These are phyloP conservation scores for Eupithecia vulgata DNA, from an alignment of 2,888 invertebrate species.

Conservation along the genomic window DNA sequence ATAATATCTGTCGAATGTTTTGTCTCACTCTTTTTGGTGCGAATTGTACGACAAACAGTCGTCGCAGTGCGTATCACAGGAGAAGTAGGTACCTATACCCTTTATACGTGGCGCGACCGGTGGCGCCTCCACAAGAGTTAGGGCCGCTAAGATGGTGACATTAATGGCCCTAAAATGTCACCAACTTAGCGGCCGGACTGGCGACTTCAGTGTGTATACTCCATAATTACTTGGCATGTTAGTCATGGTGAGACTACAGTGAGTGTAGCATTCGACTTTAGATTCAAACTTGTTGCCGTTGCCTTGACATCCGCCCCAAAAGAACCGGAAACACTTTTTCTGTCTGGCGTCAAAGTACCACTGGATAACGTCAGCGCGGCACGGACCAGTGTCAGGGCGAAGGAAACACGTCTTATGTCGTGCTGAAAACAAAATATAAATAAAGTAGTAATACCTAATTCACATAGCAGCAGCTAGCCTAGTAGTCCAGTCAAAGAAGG, in stretches of 20 bases:
- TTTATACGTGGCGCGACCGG: too few species aligned
- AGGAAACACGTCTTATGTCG: constrained; percentile 67
- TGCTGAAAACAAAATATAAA: constrained; percentile 49
- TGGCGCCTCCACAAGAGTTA: too few species aligned
- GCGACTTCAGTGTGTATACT: not conserved
- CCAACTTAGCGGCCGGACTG: not conserved
- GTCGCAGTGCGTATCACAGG: too few species aligned
- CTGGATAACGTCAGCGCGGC: constrained; percentile 69
- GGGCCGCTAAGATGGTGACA: too few species aligned
- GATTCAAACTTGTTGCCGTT: constrained; percentile 73
- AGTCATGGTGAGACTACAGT: constrained; percentile 53
- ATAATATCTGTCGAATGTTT: too few species aligned
- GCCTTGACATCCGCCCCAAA: constrained; percentile 76
- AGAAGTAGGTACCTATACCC: too few species aligned
- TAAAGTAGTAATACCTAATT: too few species aligned
- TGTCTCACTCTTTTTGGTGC: too few species aligned
- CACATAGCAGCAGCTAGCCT: too few species aligned
- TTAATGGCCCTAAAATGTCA: too few species aligned
- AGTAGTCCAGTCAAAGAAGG: too few species aligned
- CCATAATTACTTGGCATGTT: constrained; percentile 18
- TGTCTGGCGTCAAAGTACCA: constrained; percentile 70
- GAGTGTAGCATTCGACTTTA: constrained; percentile 48
- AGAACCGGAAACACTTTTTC: constrained; percentile 65
- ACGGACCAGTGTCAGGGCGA: constrained; percentile 72
- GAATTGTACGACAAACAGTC: too few species aligned